Evolutionary conservation across 2,888 invertebrate genomes (phyloP).

Genomic region (Epinotia nisella): DNA sequence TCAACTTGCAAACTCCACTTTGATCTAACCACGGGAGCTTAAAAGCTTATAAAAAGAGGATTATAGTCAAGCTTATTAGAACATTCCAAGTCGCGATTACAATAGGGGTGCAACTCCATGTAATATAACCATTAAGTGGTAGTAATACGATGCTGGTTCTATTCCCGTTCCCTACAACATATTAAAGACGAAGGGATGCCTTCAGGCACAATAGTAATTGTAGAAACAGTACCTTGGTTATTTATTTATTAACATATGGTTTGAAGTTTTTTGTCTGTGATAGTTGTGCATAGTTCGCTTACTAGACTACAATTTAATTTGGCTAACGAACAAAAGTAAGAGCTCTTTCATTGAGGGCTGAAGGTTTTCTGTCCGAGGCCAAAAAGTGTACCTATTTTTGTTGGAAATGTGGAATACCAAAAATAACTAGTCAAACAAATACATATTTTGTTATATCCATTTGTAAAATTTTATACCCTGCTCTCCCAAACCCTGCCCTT

Average conservation of each 20-base stretch:
- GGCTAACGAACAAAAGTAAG: not conserved
- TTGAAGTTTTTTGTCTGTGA: not conserved
- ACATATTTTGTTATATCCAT: not conserved
- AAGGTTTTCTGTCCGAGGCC: not conserved
- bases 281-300: not conserved
- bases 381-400: too few species aligned
- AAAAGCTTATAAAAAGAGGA: slow-evolving; percentile 26
- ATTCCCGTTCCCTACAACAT: not conserved
- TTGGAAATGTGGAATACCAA: too few species aligned
- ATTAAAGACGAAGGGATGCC: slow-evolving; percentile 3
- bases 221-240: slow-evolving; percentile 6
- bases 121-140: slow-evolving; percentile 31
- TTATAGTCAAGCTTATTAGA: slow-evolving; percentile 27
- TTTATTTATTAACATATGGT: not conserved
- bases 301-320: not conserved
- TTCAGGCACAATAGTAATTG: not conserved
- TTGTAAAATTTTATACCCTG: not conserved
- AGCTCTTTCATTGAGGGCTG: not conserved
- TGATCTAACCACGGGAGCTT: slow-evolving; percentile 19
- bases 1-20: not conserved
- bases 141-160: slow-evolving; percentile 6
- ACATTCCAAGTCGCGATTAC: slow-evolving; percentile 15
- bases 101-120: slow-evolving; percentile 18
- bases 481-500: not conserved
- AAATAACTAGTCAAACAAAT: too few species aligned